A percentile compares a stretch with the other conserved stretches of the same genome.
Evolutionary conservation across 2,797 vertebrate genomes (phyloP).

Genomic region (Pogonophryne albipinna): DNA sequence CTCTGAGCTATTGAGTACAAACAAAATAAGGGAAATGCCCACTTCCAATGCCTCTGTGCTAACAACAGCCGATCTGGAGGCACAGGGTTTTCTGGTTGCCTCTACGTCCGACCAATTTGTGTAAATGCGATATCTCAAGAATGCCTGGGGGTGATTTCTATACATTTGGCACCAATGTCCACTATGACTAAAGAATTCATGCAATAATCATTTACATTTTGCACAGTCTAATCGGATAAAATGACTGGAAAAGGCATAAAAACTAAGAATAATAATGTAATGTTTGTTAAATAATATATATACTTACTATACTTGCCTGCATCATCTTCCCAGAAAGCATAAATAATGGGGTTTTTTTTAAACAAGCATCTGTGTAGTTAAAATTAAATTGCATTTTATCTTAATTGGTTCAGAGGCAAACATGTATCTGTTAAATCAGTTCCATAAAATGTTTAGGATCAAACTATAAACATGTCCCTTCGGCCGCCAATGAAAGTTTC

Average conservation of each 20-base stretch:
- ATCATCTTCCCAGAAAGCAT: not conserved
- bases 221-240: too few species aligned
- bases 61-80: too few species aligned
- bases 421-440: not conserved
- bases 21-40: not conserved
- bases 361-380: not conserved
- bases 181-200: too few species aligned
- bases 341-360: not conserved
- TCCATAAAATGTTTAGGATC: slow-evolving; percentile 24
- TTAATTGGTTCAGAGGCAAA: not conserved
- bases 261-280: not conserved
- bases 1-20: not conserved
- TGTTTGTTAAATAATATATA: not conserved
- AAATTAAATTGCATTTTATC: not conserved
- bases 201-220: too few species aligned
- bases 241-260: not conserved
- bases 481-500: slow-evolving; percentile 23
- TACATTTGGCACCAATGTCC: too few species aligned
- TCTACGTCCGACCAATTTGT: too few species aligned
- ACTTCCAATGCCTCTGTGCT: not conserved
- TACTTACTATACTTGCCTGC: not conserved
- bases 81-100: too few species aligned
- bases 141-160: too few species aligned
- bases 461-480: not conserved
- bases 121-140: too few species aligned